A percentile compares a stretch with the other conserved stretches of the same genome.
These are phyloP conservation scores for rabbit (Oryctolagus cuniculus) DNA, from an alignment of 2,113 vertebrate genomes.

Conservation along the genomic window DNA sequence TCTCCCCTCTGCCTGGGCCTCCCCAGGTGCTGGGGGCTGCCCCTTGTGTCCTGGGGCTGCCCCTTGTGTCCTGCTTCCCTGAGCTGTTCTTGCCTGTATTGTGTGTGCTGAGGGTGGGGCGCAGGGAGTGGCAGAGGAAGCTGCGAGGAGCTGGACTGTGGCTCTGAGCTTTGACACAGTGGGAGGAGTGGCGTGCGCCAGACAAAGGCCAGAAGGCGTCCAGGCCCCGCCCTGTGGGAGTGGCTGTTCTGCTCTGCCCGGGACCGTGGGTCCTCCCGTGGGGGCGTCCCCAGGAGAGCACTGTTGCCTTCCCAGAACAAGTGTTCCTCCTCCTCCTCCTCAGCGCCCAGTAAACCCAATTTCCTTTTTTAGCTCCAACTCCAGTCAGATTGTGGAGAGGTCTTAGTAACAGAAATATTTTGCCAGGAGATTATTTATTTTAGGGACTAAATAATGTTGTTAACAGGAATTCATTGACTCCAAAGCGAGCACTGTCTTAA, in stretches of 20 bases:
- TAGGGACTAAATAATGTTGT: not conserved
- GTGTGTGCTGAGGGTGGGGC: not conserved
- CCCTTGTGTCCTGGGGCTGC: not conserved
- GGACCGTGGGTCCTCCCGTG: not conserved
- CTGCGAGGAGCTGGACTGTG: not conserved
- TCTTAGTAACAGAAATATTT: not conserved
- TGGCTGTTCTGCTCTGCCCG: accelerated
- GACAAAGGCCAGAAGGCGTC: not conserved
- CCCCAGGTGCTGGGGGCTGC: not conserved
- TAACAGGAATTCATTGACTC: too few relatives aligned
- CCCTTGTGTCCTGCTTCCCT: not conserved
- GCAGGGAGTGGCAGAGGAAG: not conserved
- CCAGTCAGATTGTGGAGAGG: not conserved
- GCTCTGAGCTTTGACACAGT: not conserved
- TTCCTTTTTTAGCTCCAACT: not conserved
- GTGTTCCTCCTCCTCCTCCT: not conserved
- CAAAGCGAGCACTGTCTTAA: not conserved
- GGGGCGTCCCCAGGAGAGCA: not conserved
- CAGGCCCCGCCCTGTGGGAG: not conserved
- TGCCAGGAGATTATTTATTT: not conserved
- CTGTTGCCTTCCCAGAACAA: not conserved
- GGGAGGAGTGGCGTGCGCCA: not conserved
- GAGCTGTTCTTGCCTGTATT: not conserved
- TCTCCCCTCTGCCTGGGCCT: not conserved
- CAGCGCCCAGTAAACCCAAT: not conserved